phyloP scores from a whole-genome alignment of 2,888 invertebrate species.

The Myathropa florea region DNA sequence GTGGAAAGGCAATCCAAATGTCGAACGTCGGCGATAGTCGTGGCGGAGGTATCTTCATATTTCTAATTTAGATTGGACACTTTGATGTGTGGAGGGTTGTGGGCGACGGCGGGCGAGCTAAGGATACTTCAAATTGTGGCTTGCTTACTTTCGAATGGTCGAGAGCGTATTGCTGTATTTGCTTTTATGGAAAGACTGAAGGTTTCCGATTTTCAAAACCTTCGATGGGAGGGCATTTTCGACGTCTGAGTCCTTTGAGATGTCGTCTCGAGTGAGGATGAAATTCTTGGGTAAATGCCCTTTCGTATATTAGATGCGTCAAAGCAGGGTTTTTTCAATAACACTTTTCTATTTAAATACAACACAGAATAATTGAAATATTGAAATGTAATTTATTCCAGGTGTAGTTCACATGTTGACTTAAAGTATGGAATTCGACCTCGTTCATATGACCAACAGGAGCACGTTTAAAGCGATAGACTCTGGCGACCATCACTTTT shows the following conservation, averaged over 20 bases:
- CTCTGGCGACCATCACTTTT: no score
- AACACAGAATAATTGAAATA: no score
- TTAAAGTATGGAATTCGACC: no score
- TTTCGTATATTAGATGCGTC: neutral
- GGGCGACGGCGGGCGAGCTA: neutral
- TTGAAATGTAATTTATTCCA: no score
- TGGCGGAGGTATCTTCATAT: slow-evolving; percentile 57
- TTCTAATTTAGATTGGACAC: slow-evolving; percentile 65
- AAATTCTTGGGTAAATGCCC: neutral
- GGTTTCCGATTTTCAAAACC: slow-evolving; percentile 19
- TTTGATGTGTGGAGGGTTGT: slow-evolving; percentile 11
- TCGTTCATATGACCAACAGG: no score
- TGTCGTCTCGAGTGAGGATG: neutral
- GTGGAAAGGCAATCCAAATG: slow-evolving; percentile 27
- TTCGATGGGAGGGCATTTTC: neutral
- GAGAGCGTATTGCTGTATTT: slow-evolving; percentile 40
- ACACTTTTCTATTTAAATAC: no score
- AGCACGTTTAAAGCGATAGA: no score
- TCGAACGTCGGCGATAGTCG: slow-evolving; percentile 1
- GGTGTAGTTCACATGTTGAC: no score
- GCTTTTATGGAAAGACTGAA: slow-evolving; percentile 3
- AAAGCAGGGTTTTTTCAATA: no score
- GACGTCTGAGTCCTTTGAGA: neutral
- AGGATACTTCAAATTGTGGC: slow-evolving; percentile 22
- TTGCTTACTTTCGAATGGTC: slow-evolving; percentile 7